Evolutionary conservation across 1,140 invertebrate species (phyloP).

Genomic region (Drosophila lini): DNA sequence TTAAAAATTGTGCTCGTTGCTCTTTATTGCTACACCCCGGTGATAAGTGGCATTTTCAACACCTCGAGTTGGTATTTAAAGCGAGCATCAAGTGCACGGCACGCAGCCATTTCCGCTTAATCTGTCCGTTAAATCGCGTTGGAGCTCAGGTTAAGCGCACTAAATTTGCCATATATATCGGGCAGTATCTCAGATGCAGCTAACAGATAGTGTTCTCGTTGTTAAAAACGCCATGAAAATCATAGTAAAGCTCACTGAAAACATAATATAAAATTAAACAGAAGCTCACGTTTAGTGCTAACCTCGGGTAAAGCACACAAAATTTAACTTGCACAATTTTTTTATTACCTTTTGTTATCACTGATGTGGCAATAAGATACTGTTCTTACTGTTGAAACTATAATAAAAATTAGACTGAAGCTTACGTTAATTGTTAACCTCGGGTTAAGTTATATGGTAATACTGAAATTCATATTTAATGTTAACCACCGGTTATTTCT

Average conservation of each 20-base stretch:
- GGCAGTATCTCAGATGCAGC: neutral
- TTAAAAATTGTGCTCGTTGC: conserved; percentile 13
- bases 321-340: neutral
- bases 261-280: neutral
- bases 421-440: neutral
- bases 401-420: neutral
- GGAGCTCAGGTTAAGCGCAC: conserved; percentile 1
- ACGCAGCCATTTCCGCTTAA: conserved; percentile 5
- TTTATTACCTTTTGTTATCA: neutral
- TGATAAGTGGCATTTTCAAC: conserved; percentile 6
- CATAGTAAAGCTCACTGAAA: neutral
- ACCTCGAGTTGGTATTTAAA: conserved; percentile 4
- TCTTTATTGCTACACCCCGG: conserved; percentile 2
- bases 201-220: neutral
- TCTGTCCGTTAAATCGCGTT: neutral
- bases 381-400: neutral
- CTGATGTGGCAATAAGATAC: neutral
- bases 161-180: neutral
- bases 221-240: neutral
- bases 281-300: neutral
- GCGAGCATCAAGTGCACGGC: neutral
- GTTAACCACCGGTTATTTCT: neutral
- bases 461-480: neutral
- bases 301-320: neutral
- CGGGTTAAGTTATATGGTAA: neutral